Evolutionary conservation across 1,140 invertebrate species (phyloP), one percentile per base, ranked within the genome.

Genomic region (Colletes gigas): DNA sequence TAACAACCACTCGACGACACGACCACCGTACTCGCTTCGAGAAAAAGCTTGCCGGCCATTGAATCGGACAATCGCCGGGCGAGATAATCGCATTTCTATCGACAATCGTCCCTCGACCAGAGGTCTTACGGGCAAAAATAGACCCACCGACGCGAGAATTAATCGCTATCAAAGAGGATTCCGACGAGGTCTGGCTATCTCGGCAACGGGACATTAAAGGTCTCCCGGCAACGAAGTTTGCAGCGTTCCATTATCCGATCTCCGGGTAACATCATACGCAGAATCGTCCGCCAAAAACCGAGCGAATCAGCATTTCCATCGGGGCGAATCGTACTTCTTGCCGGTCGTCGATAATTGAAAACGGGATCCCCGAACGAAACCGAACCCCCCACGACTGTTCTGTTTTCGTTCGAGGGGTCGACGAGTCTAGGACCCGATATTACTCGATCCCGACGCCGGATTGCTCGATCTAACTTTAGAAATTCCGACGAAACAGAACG

Each of bases 61-160:
- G 55, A 15, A n/a, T 4, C 21, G 19, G 41, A 75, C 30, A 85
- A 70, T 78, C 72, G 59, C 14, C 21, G 30, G 44, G 74, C 19
- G 59, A 77, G 69, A 65, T 85, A 85, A 85, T 85, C 84, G 78
- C 69, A 39, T 70, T 78, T 55, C 60, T 54, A 85, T 30, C 30
- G 30, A 73, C 19, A 59, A 52, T 73, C 47, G 81, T 21, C 14
- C 68, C 44, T 55, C 4, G 15, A 41, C 6, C 21, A n/a, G n/a
- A 57, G 15, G 50, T 30, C 30, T 30, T 30, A 30, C 30, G 30
- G 30, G 55, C 67, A 69, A 83, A 75, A 75, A 68, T 69, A 78
- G 70, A 55, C 41, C 59, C 68, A 60, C 44, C 60, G 63, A 19
- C 55, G 72, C 59, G 68, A 72, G 70, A 76, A 85, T 85, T 83